A percentile compares a stretch with the other conserved stretches of the same genome.
phyloP scores from a whole-genome alignment of 2,888 invertebrate species.

The Epistrophella euchroma region DNA sequence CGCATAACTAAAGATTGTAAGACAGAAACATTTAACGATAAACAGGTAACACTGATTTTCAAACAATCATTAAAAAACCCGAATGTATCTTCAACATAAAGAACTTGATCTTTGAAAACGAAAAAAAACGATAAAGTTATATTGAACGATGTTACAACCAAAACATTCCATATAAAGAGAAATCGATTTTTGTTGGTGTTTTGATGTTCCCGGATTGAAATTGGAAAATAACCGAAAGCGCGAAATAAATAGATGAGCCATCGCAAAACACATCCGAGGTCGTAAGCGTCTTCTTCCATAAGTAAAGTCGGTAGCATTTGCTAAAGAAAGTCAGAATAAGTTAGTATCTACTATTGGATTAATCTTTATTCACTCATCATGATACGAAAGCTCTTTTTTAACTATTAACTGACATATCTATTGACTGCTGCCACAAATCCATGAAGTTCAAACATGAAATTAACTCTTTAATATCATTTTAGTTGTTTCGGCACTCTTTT shows the following conservation, averaged over 20 bases:
- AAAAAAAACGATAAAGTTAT: conserved; percentile 35
- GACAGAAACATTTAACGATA: conserved; percentile 77
- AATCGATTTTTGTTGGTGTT: conserved; percentile 41
- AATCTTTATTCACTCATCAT: neutral
- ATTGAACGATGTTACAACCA: conserved; percentile 73
- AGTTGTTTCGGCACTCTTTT: neutral
- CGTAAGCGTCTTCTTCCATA: neutral
- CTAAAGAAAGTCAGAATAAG: neutral
- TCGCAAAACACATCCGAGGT: conserved; percentile 47
- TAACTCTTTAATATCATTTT: neutral
- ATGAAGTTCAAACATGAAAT: neutral
- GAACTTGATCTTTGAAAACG: conserved; percentile 74
- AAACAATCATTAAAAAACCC: conserved; percentile 79
- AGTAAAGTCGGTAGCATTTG: neutral
- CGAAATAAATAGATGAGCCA: conserved; percentile 79
- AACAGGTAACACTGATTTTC: conserved; percentile 76
- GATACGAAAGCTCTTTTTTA: neutral
- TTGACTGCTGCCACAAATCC: neutral
- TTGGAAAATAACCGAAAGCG: conserved; percentile 78
- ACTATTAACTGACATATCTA: neutral
- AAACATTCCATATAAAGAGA: conserved; percentile 76
- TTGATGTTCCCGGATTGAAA: conserved; percentile 68
- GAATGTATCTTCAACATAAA: conserved; percentile 77
- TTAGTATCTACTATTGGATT: neutral
- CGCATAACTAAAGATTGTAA: conserved; percentile 35